Evolutionary conservation across 2,113 vertebrate species (phyloP).

Genomic region (Lutjanus erythropterus): DNA sequence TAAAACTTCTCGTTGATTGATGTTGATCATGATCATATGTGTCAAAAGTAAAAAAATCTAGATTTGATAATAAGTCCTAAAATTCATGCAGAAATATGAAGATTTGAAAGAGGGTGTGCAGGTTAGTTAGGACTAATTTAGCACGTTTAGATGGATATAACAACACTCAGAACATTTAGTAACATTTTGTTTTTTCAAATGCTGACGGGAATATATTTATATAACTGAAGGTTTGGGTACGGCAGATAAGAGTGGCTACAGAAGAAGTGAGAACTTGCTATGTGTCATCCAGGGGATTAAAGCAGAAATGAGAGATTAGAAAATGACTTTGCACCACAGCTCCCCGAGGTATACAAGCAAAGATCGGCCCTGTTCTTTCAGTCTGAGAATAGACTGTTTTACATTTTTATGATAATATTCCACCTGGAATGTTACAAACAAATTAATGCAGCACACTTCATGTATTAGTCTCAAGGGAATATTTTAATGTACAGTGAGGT

Average conservation of each 20-base stretch:
- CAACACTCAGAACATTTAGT: neutral
- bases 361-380: neutral
- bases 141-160: neutral
- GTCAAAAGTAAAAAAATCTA: neutral
- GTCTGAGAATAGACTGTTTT: neutral
- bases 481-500: neutral
- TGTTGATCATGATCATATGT: neutral
- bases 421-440: neutral
- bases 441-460: neutral
- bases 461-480: neutral
- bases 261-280: conserved; percentile 46
- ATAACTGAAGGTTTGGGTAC: neutral
- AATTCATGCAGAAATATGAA: neutral
- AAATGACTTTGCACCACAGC: conserved; percentile 31
- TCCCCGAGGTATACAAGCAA: conserved; percentile 6
- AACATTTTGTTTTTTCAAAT: neutral
- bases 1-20: neutral
- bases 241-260: conserved; percentile 32
- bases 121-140: neutral
- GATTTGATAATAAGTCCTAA: neutral
- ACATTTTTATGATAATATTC: conserved; percentile 10
- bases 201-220: neutral
- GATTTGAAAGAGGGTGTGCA: neutral
- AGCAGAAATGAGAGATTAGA: conserved; percentile 46
- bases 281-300: conserved; percentile 51